These are phyloP conservation scores for Phylloscopus trochilus DNA, from an alignment of 2,113 vertebrate species.

Conservation along the genomic window DNA sequence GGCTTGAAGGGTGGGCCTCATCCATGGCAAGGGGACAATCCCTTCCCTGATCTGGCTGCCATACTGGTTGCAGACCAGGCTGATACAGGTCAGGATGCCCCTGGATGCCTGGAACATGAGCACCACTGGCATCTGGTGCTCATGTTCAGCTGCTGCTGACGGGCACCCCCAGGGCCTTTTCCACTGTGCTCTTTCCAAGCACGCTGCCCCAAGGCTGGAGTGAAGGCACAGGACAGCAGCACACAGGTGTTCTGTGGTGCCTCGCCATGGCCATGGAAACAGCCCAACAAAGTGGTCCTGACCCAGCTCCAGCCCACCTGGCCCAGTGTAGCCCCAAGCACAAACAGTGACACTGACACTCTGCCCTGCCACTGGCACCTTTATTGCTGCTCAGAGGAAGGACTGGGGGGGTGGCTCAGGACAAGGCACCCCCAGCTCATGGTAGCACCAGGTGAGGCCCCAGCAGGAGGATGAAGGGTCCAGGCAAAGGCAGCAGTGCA, in stretches of 20 bases:
- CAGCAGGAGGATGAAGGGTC: fast-evolving
- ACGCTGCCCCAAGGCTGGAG: background rate
- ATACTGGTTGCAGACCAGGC: too few relatives aligned
- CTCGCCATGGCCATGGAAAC: fast-evolving
- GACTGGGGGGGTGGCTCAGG: background rate
- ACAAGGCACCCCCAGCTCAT: too few relatives aligned
- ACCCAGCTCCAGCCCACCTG: background rate
- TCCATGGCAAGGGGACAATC: too few relatives aligned
- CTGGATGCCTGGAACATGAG: too few relatives aligned
- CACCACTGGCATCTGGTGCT: background rate
- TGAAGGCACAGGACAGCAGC: background rate
- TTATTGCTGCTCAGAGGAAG: background rate
- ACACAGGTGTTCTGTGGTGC: fast-evolving
- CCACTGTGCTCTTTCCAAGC: background rate
- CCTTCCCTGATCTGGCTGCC: too few relatives aligned
- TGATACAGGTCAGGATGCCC: background rate
- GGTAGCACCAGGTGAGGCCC: background rate
- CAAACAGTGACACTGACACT: background rate
- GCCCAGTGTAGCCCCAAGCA: fast-evolving
- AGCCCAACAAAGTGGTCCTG: fast-evolving
- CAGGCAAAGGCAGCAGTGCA: fast-evolving
- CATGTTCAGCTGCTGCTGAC: background rate
- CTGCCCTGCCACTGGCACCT: fast-evolving
- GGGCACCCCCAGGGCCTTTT: background rate
- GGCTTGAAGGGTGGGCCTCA: background rate